Evolutionary conservation across 2,113 vertebrate genomes (phyloP), one percentile per base, ranked within the genome.

Genomic region (Melanerpes aurifrons): DNA sequence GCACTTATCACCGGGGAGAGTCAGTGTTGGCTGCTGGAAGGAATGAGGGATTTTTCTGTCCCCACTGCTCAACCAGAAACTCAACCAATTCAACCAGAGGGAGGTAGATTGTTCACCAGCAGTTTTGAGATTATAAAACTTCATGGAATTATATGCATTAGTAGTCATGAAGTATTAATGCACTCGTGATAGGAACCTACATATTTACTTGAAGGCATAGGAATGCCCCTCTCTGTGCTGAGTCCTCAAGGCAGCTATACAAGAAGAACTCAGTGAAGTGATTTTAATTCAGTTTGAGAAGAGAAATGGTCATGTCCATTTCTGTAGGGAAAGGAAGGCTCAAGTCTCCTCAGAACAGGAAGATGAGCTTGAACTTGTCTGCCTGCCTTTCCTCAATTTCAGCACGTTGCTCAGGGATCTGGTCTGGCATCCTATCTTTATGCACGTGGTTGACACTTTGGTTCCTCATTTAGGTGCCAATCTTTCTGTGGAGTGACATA

Each of bases 321-420:
- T 91, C 32, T 82, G 7, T 80, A 89, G 40, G 31, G 85, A 89
- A 71, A 82, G 57, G 48, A 92, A 77, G 64, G 64, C 47, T 73
- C 59, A 82, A 61, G 35, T 63, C 45, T 78, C 86, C 82, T 82
- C 53, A 89, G 59, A 82, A 93, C 31, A 67, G 71, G 72, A 87
- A 70, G 53, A 68, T 76, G 53, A 87, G 50, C 37, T 37, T 92
- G 67, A 89, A 89, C 22, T 86, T 91, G 87, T 43, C 84, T 85
- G 32, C 37, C 61, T 93, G 92, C 92, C 76, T 25, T 93, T 92
- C 79, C 89, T 48, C 91, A 63, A 79, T 85, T 85, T 77, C 66
- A 89, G 68, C 25, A 31, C 76, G 67, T 87, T 89, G 57, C 53
- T 78, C 84, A 77, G 53, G 75, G 57, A 57, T 73, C 87, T 93